These are phyloP conservation scores for Emmelina monodactyla DNA, from an alignment of 2,888 invertebrate genomes.

Conservation along the genomic window DNA sequence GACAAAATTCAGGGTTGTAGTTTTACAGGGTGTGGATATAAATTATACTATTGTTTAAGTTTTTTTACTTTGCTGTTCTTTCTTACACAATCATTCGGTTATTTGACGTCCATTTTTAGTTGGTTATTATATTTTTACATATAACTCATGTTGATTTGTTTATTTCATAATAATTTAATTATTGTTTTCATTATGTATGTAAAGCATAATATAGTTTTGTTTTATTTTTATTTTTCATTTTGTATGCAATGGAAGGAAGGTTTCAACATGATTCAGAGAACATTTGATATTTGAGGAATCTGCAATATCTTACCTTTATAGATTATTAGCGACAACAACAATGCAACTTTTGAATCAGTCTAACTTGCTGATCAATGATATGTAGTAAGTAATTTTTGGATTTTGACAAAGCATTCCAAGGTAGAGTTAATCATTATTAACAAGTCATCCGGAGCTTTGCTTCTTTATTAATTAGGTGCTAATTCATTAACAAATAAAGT, in stretches of 20 bases:
- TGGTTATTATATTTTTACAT: slow-evolving; percentile 57
- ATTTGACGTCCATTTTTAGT: slow-evolving; percentile 61
- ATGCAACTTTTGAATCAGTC: no score
- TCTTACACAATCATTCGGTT: slow-evolving; percentile 57
- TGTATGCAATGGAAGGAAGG: no score
- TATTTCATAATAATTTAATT: slow-evolving; percentile 58
- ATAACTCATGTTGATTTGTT: slow-evolving; percentile 52
- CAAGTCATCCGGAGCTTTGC: no score
- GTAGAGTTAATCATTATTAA: no score
- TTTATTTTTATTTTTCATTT: slow-evolving; percentile 28
- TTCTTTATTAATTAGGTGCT: no score
- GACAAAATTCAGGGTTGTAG: slow-evolving; percentile 30
- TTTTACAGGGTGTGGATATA: slow-evolving; percentile 55
- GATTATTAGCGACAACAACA: no score
- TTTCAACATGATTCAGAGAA: slow-evolving; percentile 29
- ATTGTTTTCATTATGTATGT: slow-evolving; percentile 42
- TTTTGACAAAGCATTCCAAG: no score
- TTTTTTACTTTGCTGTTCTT: slow-evolving; percentile 38
- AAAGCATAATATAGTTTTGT: slow-evolving; percentile 49
- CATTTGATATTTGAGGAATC: slow-evolving; percentile 50
- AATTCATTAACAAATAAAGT: no score
- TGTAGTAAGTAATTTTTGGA: no score
- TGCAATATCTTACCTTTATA: no score
- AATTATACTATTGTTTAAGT: slow-evolving; percentile 36
- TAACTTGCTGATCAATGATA: no score